Evolutionary conservation across 2,888 invertebrate genomes (phyloP).

Genomic region (Eupithecia subumbrata): DNA sequence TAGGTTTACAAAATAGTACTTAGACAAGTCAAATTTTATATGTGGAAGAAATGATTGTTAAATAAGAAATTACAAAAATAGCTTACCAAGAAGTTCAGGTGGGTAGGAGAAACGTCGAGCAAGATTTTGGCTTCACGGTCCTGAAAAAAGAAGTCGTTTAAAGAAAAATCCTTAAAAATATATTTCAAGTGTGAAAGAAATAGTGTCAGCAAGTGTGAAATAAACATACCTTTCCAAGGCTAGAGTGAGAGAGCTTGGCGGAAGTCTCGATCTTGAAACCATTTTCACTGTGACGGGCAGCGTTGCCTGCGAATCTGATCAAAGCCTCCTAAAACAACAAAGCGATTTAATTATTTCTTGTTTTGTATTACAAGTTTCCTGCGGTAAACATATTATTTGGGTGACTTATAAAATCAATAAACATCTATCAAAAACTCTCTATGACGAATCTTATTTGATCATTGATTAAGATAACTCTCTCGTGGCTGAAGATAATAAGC

Average conservation of each 20-base stretch:
- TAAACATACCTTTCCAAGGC: conserved; percentile 67
- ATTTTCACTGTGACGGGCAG: conserved; percentile 60
- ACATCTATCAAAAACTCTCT: background rate
- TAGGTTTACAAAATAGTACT: too few relatives aligned
- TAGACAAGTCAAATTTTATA: too few relatives aligned
- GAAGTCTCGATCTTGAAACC: conserved; percentile 65
- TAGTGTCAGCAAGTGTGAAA: background rate
- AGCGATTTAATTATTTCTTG: background rate
- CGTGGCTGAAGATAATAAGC: background rate
- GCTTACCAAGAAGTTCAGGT: conserved; percentile 69
- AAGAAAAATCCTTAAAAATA: background rate
- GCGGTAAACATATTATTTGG: background rate
- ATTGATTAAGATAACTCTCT: background rate
- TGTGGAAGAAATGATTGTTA: background rate
- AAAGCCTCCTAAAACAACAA: conserved; percentile 63
- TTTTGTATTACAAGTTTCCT: background rate
- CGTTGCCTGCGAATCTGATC: conserved; percentile 59
- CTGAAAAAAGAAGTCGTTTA: conserved; percentile 49
- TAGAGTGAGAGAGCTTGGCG: conserved; percentile 63
- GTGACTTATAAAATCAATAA: background rate
- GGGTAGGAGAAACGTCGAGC: conserved; percentile 67
- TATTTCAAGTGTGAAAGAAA: background rate
- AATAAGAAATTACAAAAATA: background rate
- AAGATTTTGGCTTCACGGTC: conserved; percentile 70
- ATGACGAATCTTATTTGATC: background rate